These are phyloP conservation scores for Oxytorus armatus DNA, from an alignment of 2,888 invertebrate species.

Conservation along the genomic window DNA sequence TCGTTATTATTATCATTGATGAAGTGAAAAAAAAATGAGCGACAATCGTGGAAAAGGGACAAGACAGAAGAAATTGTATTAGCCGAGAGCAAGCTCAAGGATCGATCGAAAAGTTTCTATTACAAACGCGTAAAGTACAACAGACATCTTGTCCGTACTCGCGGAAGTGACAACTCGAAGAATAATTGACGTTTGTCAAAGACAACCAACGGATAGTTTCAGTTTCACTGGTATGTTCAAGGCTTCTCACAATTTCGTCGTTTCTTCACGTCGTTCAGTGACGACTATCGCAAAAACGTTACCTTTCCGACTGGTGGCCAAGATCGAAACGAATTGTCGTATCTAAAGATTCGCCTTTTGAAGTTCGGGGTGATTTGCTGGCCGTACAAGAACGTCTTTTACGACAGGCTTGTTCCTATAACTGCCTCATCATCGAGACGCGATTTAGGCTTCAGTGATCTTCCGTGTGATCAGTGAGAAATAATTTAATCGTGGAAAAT, in stretches of 20 bases:
- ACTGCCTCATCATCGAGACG: background rate
- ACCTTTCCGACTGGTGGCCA: background rate
- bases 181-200: slow-evolving; percentile 9
- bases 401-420: slow-evolving; percentile 23
- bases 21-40: background rate
- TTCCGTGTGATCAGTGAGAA: slow-evolving; percentile 25
- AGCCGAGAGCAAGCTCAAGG: background rate
- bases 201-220: background rate
- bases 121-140: background rate
- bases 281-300: slow-evolving; percentile 2
- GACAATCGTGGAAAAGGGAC: background rate
- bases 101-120: slow-evolving; percentile 29
- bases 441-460: background rate
- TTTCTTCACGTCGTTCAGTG: slow-evolving; percentile 2
- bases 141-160: background rate
- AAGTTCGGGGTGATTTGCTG: slow-evolving; percentile 6
- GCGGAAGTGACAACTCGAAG: background rate
- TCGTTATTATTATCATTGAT: slow-evolving; percentile 23
- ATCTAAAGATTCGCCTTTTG: slow-evolving; percentile 1
- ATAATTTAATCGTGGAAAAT: slow-evolving; percentile 20
- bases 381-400: slow-evolving; percentile 16
- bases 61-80: background rate
- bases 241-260: slow-evolving; percentile 20
- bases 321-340: slow-evolving; percentile 9
- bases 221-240: slow-evolving; percentile 35